A percentile compares a stretch with the other conserved stretches of the same genome.
Conservation (phyloP, 2,797 vertebrate genomes). For the Orestias chungarensis region DNA sequence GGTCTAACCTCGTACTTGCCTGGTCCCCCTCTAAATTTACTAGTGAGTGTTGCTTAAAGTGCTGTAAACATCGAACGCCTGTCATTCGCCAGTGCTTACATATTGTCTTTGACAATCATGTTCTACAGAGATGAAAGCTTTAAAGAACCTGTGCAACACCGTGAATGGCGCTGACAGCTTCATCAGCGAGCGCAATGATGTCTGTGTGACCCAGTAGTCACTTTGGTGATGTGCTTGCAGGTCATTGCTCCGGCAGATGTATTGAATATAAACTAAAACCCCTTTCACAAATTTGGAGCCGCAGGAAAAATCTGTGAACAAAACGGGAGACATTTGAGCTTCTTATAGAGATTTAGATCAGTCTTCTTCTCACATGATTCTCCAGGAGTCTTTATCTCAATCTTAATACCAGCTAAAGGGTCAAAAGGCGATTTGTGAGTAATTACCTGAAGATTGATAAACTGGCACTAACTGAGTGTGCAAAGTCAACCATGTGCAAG, state of each 20-base stretch:
- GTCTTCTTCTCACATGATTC: conserved; percentile 28
- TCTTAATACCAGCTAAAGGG: conserved; percentile 43
- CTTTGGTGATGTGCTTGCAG: not conserved
- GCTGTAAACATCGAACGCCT: not conserved
- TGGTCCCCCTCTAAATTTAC: not conserved
- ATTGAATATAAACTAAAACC: not conserved
- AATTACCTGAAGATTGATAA: conserved; percentile 67
- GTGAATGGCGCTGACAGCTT: not conserved
- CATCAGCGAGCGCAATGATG: conserved; percentile 1
- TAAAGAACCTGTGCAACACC: not conserved
- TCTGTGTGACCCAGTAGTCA: not conserved
- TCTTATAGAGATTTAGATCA: conserved; percentile 10
- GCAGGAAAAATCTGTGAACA: not conserved
- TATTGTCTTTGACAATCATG: not conserved
- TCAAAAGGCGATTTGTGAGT: conserved; percentile 51
- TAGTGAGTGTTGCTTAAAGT: not conserved
- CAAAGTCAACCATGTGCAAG: conserved; percentile 60
- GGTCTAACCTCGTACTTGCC: not conserved
- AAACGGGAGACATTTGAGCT: conserved; percentile 12
- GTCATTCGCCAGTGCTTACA: not conserved
- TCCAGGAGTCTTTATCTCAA: conserved; percentile 44
- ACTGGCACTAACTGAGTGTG: conserved; percentile 57
- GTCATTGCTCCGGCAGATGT: not conserved
- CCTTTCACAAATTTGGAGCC: not conserved
- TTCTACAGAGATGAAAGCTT: not conserved